These are phyloP conservation scores for Fulmarus glacialis DNA, from an alignment of 2,113 vertebrate species.

Conservation along the genomic window DNA sequence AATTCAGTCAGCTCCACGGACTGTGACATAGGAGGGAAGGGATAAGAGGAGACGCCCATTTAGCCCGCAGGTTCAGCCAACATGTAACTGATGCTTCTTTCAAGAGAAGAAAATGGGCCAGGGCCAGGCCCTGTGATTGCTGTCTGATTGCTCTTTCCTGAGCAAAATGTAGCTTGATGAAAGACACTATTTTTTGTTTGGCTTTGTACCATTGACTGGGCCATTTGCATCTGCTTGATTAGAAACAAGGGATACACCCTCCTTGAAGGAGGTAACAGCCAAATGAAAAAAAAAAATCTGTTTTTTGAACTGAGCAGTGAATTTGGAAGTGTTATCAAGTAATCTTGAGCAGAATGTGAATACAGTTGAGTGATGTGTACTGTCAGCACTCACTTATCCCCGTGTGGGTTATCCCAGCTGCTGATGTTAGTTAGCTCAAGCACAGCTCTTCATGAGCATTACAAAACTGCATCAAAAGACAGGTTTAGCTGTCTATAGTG, in stretches of 20 bases:
- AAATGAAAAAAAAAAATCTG: background rate
- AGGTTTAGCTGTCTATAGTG: background rate
- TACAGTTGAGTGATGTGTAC: background rate
- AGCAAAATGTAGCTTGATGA: background rate
- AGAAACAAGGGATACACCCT: background rate
- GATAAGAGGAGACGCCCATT: background rate
- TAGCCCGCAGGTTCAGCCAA: background rate
- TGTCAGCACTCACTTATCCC: background rate
- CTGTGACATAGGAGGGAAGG: background rate
- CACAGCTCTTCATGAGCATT: background rate
- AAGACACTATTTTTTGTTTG: background rate
- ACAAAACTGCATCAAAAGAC: background rate
- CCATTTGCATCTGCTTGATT: background rate
- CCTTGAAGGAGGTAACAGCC: background rate
- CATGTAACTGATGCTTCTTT: background rate
- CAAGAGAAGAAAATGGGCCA: background rate
- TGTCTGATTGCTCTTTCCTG: background rate
- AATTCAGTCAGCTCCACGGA: background rate
- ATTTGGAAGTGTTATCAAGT: background rate
- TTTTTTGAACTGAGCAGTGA: background rate
- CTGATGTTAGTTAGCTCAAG: background rate
- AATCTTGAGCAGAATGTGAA: background rate
- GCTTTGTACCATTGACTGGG: background rate
- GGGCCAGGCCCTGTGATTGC: background rate
- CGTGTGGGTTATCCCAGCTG: rapidly evolving